Evolutionary conservation across 2,113 vertebrate species (phyloP).

Genomic region (Cranoglanis bouderius): DNA sequence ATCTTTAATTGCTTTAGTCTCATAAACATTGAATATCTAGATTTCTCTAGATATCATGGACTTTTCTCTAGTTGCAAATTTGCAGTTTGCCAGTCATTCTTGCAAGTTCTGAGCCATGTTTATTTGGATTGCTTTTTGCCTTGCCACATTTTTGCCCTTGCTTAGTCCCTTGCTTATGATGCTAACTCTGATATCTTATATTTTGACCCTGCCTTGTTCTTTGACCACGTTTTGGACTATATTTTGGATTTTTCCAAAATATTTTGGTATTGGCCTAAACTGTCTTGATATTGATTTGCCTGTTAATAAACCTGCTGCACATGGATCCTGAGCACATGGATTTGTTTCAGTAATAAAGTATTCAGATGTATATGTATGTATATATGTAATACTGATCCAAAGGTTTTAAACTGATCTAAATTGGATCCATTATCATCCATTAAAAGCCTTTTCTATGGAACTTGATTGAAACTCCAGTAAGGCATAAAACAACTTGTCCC

Average conservation of each 20-base stretch:
- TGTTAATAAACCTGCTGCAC: background rate
- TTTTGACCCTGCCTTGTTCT: background rate
- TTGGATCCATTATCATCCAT: background rate
- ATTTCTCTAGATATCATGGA: background rate
- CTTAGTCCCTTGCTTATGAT: background rate
- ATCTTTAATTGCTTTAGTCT: background rate
- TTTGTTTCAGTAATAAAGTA: constrained; percentile 14
- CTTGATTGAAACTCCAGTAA: background rate
- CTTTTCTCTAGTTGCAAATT: background rate
- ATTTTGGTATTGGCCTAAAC: background rate
- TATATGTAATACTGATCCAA: background rate
- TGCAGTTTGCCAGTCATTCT: background rate
- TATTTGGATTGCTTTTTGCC: background rate
- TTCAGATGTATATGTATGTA: background rate
- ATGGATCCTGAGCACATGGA: background rate
- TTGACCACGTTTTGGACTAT: background rate
- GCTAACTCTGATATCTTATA: background rate
- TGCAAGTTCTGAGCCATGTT: background rate
- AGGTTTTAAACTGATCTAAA: background rate
- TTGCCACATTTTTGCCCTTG: background rate
- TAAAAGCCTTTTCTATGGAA: background rate
- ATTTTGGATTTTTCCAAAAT: background rate
- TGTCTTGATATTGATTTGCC: background rate
- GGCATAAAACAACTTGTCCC: background rate
- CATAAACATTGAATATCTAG: background rate